Evolutionary conservation across 53 echinoderm and acorn worm species (phyloP).

Genomic region (Mesocentrotus franciscanus): DNA sequence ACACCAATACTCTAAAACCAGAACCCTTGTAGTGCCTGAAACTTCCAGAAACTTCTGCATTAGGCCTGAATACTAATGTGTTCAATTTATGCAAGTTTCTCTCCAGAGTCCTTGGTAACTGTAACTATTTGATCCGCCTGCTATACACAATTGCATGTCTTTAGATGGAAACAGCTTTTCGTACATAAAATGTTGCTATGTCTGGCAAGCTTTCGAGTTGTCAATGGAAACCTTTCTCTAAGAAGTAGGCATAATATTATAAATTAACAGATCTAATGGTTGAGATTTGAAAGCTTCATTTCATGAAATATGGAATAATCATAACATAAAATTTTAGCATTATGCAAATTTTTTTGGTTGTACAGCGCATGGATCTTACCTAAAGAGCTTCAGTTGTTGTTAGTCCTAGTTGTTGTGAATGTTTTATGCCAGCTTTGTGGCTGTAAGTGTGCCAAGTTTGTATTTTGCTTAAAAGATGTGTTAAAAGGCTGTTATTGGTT

Average conservation of each 20-base stretch:
- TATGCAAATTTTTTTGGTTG: neutral
- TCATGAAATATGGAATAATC: neutral
- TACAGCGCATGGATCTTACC: neutral
- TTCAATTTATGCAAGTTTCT: no score
- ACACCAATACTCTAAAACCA: neutral
- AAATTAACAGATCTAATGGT: neutral
- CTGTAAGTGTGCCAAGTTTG: neutral
- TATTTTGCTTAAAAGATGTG: neutral
- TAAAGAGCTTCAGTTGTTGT: no score
- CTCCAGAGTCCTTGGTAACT: no score
- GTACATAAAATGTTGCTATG: no score
- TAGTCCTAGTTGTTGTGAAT: neutral
- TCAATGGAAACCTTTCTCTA: no score
- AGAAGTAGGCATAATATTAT: no score
- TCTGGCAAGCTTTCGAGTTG: no score
- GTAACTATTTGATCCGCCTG: no score
- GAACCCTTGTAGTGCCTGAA: neutral
- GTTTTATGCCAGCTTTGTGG: neutral
- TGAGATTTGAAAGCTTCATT: neutral
- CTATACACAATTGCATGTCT: no score
- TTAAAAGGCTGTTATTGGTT: neutral
- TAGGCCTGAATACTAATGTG: no score
- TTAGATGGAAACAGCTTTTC: no score
- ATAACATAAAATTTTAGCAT: neutral
- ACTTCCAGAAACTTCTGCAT: neutral